Evolutionary conservation across 1,140 invertebrate genomes (phyloP), one percentile per base, ranked within the genome.

Genomic region (Tetramorium alpestre): DNA sequence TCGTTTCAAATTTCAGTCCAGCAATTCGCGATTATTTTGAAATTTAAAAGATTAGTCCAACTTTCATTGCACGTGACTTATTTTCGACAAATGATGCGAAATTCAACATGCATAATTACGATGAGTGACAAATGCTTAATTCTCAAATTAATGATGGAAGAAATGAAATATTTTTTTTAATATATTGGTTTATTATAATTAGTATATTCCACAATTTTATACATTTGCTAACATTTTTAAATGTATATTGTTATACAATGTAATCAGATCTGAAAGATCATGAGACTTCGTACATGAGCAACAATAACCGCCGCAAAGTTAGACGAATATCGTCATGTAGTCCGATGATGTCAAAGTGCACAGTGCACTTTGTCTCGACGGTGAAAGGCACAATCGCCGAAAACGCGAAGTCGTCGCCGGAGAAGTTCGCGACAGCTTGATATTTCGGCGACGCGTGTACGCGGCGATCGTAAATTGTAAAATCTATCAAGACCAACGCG

Each of bases 401-500:
- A 84, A 84, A 75, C 54, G 80, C 82, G 47, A 85, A 85, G 82
- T 87, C 89, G 73, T 69, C 89, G 58, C 11, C 56, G 51, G 58
- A 77, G 84, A 72, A 82, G 70, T 85, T 85, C 58, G 82, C 44
- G 75, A 77, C 87, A 91, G 87, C 81, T 90, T 89, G 91, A 91
- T 87, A 88, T 85, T 91, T 93, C 90, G 87, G 87, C 88, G 92
- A 81, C 76, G 87, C 81, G 87, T 87, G 81, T 85, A 91, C 89
- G 78, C 75, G 67, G 81, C 60, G 91, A 93, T 94, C 94, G 94
- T 95, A 95, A 95, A 95, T 95, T 95, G 93, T 94, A 94, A 95
- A 95, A 95, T 95, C 95, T 95, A 95, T 95, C 95, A 95, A 95
- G 94, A 95, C 93, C 95, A 95, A 94, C 94, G 94, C 92, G 93